Base-by-base conservation (phyloP, 1,140 invertebrate genomes). In the Agrilus planipennis region DNA sequence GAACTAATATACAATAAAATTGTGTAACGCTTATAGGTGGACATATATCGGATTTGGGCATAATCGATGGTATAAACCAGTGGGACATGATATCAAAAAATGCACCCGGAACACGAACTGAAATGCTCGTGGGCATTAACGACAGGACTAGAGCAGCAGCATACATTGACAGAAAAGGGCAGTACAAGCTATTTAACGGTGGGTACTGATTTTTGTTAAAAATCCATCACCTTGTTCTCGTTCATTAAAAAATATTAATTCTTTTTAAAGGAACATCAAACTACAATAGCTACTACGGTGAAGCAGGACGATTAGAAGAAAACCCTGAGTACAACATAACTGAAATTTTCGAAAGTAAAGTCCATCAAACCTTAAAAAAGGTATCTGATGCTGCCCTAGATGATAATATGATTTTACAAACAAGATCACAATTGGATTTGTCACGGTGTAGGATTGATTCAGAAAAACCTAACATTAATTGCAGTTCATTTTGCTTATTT, bases 71-170 rank as follows among this genome's bases (percentile, higher is more conserved):
- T 0, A 59, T 82, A 3, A 71, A 87, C 54, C 62, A 82, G 49
- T 94, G 89, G 89, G 35, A 70, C 2, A 61, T 70, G 3, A 69
- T 72, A 0, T 56, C 58, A 1, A 34, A 59, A 1, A 78, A 84
- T 0, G 66, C 70, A 1, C 63, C 43, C 10, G 44, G 44, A n/a
- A 31, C 14, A 16, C 54, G 89, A 31, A 72, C 58, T 1, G 68
- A 71, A 27, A 61, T 92, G 14, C 60, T 94, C 0, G 81, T 91
- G 43, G 93, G 93, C 58, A 92, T 94, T 36, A 89, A 95, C 55
- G 80, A 88, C 39, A 71, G 76, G 11, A 75, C 61, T 36, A 71
- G 75, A 7, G 76, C 73, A 44, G 75, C 79, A 0, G 77, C 77
- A 1, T 60, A 93, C 2, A 78, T 81, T 2, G 55, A 77, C 1